phyloP scores from a whole-genome alignment of 2,888 invertebrate genomes.

The Fabriciana adippe region DNA sequence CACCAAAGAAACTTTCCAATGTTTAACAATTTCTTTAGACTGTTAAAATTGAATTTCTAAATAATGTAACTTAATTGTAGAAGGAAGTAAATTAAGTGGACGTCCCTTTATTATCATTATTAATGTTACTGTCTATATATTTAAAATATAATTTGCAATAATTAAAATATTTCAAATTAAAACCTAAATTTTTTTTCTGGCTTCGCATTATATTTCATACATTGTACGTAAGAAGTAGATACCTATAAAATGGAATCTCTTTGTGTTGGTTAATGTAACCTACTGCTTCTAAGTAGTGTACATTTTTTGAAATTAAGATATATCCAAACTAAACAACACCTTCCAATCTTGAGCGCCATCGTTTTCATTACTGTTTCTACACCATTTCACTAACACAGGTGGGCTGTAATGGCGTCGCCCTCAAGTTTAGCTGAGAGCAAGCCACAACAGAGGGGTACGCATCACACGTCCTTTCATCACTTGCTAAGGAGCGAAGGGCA shows the following conservation, averaged over 20 bases:
- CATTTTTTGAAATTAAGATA: constrained; percentile 10
- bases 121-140: too few species aligned
- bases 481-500: constrained; percentile 69
- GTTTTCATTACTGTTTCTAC: constrained; percentile 46
- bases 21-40: too few species aligned
- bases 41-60: too few species aligned
- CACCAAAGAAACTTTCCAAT: too few species aligned
- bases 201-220: too few species aligned
- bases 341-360: constrained; percentile 27
- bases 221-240: too few species aligned
- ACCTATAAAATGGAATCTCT: not conserved
- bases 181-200: too few species aligned
- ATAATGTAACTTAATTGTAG: too few species aligned
- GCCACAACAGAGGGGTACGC: constrained; percentile 67
- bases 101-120: too few species aligned
- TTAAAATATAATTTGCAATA: too few species aligned
- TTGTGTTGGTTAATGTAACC: not conserved
- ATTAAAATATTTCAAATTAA: too few species aligned
- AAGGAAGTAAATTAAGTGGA: too few species aligned
- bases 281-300: not conserved
- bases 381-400: constrained; percentile 57
- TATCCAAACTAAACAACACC: constrained; percentile 18
- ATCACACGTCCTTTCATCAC: constrained; percentile 77
- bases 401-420: constrained; percentile 41
- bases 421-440: constrained; percentile 44